Conservation (phyloP, 2,888 invertebrate species). For the Lacanobia oleracea region DNA sequence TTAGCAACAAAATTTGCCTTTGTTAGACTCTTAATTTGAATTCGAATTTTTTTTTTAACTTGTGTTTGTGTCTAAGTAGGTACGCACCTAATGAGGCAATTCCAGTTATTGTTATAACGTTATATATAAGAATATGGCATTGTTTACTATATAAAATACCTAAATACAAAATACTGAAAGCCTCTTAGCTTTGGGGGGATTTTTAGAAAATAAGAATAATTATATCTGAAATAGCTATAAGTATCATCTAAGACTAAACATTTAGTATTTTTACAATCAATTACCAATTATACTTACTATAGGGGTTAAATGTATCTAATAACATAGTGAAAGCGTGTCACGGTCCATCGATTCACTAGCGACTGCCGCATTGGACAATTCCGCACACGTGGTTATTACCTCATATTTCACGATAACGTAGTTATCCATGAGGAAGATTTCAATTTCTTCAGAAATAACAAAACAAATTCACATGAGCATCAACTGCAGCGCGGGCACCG, state of each 20-base stretch:
- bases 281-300: too few species aligned
- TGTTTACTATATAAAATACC: too few species aligned
- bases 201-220: not conserved
- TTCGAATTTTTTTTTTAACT: conserved; percentile 5
- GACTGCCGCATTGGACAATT: conserved; percentile 60
- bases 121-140: too few species aligned
- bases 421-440: conserved; percentile 75
- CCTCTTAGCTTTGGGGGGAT: not conserved
- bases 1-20: not conserved
- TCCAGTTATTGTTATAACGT: too few species aligned
- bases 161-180: too few species aligned
- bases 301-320: conserved; percentile 21
- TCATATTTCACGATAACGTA: conserved; percentile 64
- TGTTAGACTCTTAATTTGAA: not conserved
- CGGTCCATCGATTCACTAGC: conserved; percentile 51
- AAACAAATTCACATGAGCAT: conserved; percentile 82
- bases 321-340: conserved; percentile 41
- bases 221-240: not conserved
- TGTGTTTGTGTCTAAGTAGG: not conserved
- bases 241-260: conserved; percentile 5
- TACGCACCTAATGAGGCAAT: not conserved
- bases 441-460: conserved; percentile 80
- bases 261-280: not conserved
- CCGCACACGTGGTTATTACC: conserved; percentile 59
- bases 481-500: conserved; percentile 81